Evolutionary conservation across 2,888 invertebrate genomes (phyloP).

Genomic region (Lapara coniferarum): DNA sequence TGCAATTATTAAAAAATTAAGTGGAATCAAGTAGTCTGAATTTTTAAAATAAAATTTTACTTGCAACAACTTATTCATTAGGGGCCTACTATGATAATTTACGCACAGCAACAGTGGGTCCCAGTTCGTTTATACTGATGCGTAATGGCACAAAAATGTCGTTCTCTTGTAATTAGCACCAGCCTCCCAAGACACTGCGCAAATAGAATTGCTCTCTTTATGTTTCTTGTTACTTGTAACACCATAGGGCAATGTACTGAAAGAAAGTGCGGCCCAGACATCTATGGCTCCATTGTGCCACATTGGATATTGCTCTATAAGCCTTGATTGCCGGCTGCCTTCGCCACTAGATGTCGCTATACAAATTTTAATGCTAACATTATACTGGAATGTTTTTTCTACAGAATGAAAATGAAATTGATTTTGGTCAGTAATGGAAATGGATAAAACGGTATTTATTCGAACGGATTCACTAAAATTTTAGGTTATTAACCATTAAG

Average conservation of each 20-base stretch:
- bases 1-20: no score
- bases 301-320: neutral
- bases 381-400: neutral
- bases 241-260: constrained; percentile 54
- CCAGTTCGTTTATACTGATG: constrained; percentile 34
- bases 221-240: constrained; percentile 50
- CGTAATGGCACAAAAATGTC: constrained; percentile 65
- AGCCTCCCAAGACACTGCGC: constrained; percentile 53
- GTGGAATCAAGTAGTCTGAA: neutral
- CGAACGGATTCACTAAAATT: no score
- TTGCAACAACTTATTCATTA: neutral
- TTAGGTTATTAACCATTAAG: no score
- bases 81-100: neutral
- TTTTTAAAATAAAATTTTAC: neutral
- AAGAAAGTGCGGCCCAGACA: constrained; percentile 37
- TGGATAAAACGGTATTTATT: no score
- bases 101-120: constrained; percentile 10
- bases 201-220: constrained; percentile 63
- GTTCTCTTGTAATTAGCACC: constrained; percentile 64
- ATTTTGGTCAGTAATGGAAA: no score
- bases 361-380: neutral
- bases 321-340: neutral
- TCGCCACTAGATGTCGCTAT: neutral
- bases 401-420: neutral
- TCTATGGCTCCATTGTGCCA: constrained; percentile 17